Percentiles rank a stretch among this genome's conserved stretches.
phyloP scores from a whole-genome alignment of 2,113 vertebrate species.

The Glaucidium brasilianum region DNA sequence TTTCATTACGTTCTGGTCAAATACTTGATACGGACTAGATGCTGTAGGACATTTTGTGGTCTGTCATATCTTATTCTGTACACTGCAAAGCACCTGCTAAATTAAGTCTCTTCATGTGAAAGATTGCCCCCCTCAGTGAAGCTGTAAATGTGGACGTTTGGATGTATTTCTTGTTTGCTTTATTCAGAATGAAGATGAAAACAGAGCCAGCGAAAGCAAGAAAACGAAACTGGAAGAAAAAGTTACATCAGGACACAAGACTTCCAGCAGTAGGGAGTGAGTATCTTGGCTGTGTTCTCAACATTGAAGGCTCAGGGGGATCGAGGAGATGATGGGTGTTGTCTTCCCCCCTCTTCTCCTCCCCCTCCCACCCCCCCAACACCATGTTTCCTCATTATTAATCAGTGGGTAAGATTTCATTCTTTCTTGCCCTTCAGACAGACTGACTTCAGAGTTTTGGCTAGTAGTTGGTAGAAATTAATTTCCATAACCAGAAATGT shows the following conservation, averaged over 20 bases:
- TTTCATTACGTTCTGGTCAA: neutral
- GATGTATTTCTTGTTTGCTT: constrained; percentile 47
- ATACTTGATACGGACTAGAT: neutral
- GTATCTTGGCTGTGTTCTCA: constrained; percentile 47
- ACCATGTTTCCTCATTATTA: neutral
- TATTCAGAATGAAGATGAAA: constrained; percentile 88
- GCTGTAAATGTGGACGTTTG: neutral
- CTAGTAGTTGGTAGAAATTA: neutral
- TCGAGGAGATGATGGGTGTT: neutral
- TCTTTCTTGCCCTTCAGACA: neutral
- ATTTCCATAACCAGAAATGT: neutral
- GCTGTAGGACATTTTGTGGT: neutral
- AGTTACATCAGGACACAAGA: constrained; percentile 85
- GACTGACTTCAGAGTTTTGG: neutral
- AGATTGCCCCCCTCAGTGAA: neutral
- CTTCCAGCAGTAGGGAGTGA: constrained; percentile 89
- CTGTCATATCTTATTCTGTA: neutral
- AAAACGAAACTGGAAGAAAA: constrained; percentile 92
- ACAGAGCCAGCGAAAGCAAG: constrained; percentile 86
- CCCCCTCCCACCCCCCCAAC: too few species aligned
- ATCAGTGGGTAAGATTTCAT: neutral
- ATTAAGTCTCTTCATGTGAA: neutral
- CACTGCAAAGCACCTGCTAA: neutral
- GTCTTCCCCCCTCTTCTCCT: neutral
- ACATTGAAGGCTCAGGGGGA: neutral